Conservation (phyloP, 2,797 vertebrate species). For the Luscinia megarhynchos region DNA sequence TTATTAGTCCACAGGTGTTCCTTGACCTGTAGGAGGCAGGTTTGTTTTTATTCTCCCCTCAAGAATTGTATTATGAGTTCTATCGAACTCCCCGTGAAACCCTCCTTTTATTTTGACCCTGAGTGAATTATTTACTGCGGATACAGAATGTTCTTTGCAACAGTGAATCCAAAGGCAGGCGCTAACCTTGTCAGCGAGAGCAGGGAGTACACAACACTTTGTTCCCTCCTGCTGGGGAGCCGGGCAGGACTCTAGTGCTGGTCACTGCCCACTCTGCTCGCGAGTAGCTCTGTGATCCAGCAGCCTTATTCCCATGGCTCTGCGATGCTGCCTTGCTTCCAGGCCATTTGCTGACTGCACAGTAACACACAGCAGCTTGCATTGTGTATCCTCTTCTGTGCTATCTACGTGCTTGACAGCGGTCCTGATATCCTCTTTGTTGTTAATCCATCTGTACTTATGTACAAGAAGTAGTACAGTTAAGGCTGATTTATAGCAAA, state of each 20-base stretch:
- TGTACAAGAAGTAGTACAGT: rapidly evolving
- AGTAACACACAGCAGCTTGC: not conserved
- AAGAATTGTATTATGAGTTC: not conserved
- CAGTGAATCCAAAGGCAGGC: not conserved
- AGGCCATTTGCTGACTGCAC: not conserved
- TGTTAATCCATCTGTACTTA: not conserved
- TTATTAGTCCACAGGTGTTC: not conserved
- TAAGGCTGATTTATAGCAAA: not conserved
- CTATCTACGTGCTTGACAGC: not conserved
- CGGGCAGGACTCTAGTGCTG: not conserved
- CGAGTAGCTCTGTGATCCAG: not conserved
- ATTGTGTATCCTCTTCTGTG: not conserved
- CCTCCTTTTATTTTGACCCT: not conserved
- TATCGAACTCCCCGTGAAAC: not conserved
- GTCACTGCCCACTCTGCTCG: not conserved
- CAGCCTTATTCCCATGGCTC: not conserved
- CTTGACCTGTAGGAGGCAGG: not conserved
- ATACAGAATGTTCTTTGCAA: not conserved
- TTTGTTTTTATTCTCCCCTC: not conserved
- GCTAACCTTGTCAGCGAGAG: not conserved
- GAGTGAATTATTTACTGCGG: not conserved
- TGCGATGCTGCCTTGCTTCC: not conserved
- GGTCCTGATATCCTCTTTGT: not conserved
- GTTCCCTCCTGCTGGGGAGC: not conserved
- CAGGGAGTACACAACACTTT: not conserved